Evolutionary conservation across 1,140 invertebrate genomes (phyloP).

Genomic region (Oryzaephilus surinamensis): DNA sequence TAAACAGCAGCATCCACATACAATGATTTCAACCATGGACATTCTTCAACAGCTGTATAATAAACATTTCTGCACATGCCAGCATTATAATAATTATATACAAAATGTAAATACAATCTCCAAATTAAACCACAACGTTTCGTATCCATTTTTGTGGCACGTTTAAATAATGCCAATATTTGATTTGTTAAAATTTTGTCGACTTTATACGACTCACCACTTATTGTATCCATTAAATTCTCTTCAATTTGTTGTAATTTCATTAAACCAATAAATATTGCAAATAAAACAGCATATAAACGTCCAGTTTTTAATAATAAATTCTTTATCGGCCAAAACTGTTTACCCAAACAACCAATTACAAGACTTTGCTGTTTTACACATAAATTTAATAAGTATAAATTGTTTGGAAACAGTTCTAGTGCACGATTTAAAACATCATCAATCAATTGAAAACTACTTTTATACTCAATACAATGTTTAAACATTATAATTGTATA

Average conservation of each 20-base stretch:
- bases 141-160: conserved; percentile 33
- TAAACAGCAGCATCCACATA: conserved; percentile 42
- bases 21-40: conserved; percentile 55
- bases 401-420: conserved; percentile 44
- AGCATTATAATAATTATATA: conserved; percentile 28
- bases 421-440: conserved; percentile 33
- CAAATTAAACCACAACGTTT: conserved; percentile 45
- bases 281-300: conserved; percentile 29
- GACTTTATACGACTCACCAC: conserved; percentile 15
- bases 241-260: conserved; percentile 24
- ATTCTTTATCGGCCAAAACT: conserved; percentile 32
- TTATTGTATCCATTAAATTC: conserved; percentile 19
- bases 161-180: conserved; percentile 30
- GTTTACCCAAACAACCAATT: conserved; percentile 29
- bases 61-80: conserved; percentile 36
- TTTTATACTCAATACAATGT: too few species aligned
- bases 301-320: conserved; percentile 29
- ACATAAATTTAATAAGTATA: conserved; percentile 38
- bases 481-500: conserved; percentile 35
- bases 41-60: conserved; percentile 46
- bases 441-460: too few species aligned
- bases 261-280: conserved; percentile 30
- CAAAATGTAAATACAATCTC: conserved; percentile 46
- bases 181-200: conserved; percentile 27
- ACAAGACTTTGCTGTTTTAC: conserved; percentile 27